Base-by-base conservation (phyloP, 1,140 invertebrate genomes). In the Saxidomus purpurata region DNA sequence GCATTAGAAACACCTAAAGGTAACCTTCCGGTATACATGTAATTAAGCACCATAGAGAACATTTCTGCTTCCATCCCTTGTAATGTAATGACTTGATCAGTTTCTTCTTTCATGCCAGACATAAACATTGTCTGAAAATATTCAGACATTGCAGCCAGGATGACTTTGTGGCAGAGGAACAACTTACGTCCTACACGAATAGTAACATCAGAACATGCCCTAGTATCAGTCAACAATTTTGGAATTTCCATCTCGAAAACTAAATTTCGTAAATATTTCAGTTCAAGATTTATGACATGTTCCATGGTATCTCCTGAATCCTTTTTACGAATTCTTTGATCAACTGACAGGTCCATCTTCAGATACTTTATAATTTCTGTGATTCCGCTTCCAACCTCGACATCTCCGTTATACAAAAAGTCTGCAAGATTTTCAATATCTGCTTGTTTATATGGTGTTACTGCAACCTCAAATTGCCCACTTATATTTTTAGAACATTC, bases 111-210 rank as follows among this genome's bases (percentile, higher is more conserved):
- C 89, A 94, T 93, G 0, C 93, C 92, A n/a, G 93, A 93, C 8
- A 91, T 80, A 85, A 93, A 93, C 93, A 94, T 92, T 22, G 85
- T 90, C 55, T 93, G 86, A 82, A 92, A 92, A 84, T 92, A 92
- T 49, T 84, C 74, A 11, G 92, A 92, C 76, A 92, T 89, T 69
- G 90, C 87, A 61, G 79, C 87, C 49, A 93, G 63, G 15, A 93
- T 88, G 6, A 92, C 81, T 85, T 91, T 90, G 76, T 93, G 92
- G 61, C 92, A 93, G 28, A 79, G 52, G 77, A 90, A 89, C 15
- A 87, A 61, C 52, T 87, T 85, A 11, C 82, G 49, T 22, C 79
- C 90, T 0, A 90, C 84, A 49, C 87, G 83, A 13, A 93, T 91
- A 25, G 86, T 89, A 0, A 91, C 89, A 88, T 92, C 91, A 0